Base-by-base conservation (phyloP, 2,113 vertebrate species). In the Siphamia tubifer region DNA sequence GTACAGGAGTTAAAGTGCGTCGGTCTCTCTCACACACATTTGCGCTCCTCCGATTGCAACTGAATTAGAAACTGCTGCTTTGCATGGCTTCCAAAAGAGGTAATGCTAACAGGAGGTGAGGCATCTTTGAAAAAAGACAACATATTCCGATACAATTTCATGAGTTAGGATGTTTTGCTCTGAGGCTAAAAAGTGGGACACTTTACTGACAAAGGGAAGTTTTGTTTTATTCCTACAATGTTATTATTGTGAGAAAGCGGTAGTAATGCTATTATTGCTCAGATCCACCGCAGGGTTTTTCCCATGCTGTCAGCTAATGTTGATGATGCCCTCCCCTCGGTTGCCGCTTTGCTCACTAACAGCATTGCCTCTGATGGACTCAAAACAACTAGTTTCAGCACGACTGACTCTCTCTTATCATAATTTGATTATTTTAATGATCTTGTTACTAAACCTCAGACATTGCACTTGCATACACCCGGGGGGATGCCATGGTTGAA, bases 361-460 rank as follows among this genome's bases (percentile, higher is more conserved):
- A 62, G 57, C 79, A 45, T 82, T 4, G 68, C 83, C 79, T 66
- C 68, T 86, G 83, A 89, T 86, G 83, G 74, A 84, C 87, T 91
- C 81, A 66, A 77, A 89, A 88, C 78, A 86, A 83, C 74, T 68
- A 77, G 38, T 88, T 88, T 91, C 85, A 87, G 89, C 91, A 80
- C 75, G 84, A 82, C 82, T 90, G 85, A 86, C 78, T 92, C 84
- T 84, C 78, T 84, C 82, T 92, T 89, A 89, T 89, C 80, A 86
- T 93, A 91, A 92, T 92, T 89, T 91, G 90, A 93, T 94, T 93
- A 93, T 94, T 94, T 92, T 93, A 92, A 93, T 92, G 91, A 91
- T 90, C 87, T 90, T 85, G 81, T 90, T 90, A 84, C 83, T 74
- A 68, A 81, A 86, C 66, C 83, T 81, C 81, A 90, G 84, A 86